A percentile compares a stretch with the other conserved stretches of the same genome.
Conservation (phyloP, 2,888 invertebrate species). For the Actias luna region DNA sequence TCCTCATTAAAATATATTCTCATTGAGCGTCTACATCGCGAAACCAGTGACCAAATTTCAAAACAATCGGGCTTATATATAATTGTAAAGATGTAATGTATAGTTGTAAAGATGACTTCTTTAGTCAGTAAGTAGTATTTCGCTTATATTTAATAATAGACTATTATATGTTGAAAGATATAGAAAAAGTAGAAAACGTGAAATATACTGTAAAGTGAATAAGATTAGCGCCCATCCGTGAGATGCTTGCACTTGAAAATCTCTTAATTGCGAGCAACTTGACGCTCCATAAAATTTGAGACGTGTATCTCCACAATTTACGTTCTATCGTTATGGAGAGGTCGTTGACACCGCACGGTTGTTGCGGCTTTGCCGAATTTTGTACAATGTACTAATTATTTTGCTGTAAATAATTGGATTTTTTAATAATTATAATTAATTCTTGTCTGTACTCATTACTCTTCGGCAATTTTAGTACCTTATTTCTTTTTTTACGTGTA, state of each 20-base stretch:
- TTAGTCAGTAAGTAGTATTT: too few relatives aligned
- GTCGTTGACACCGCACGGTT: slow-evolving; percentile 50
- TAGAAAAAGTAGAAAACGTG: background rate
- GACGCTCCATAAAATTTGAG: slow-evolving; percentile 76
- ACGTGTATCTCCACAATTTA: slow-evolving; percentile 58
- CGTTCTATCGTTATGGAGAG: slow-evolving; percentile 53
- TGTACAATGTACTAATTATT: background rate
- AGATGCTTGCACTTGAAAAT: slow-evolving; percentile 53
- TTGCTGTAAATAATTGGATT: background rate
- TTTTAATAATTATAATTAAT: background rate
- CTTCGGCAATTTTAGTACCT: background rate
- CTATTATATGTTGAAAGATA: background rate
- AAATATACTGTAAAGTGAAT: background rate
- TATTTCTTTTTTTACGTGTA: background rate
- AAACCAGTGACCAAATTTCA: too few relatives aligned
- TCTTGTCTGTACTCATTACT: background rate
- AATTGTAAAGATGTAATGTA: too few relatives aligned
- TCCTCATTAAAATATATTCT: too few relatives aligned
- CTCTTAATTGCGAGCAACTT: slow-evolving; percentile 69
- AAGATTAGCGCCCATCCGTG: slow-evolving; percentile 57
- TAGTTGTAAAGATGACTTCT: too few relatives aligned
- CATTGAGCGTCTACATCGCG: too few relatives aligned
- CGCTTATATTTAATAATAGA: too few relatives aligned
- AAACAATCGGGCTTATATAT: too few relatives aligned
- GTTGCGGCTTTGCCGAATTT: slow-evolving; percentile 10